Evolutionary conservation across 1,140 invertebrate genomes (phyloP).

Genomic region (Halesus radiatus): DNA sequence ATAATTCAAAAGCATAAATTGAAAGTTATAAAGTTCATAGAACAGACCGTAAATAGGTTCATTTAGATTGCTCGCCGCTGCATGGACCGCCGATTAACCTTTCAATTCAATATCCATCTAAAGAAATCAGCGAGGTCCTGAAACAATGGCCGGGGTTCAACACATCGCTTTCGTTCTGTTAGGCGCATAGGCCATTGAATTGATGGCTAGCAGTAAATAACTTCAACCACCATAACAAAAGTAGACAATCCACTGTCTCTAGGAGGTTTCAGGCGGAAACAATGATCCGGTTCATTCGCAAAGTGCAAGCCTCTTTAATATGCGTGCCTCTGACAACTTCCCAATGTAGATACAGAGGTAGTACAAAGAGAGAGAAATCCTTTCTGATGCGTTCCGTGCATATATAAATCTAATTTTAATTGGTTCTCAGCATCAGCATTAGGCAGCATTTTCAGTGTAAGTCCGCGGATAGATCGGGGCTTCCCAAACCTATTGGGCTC

Average conservation of each 20-base stretch:
- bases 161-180: not conserved
- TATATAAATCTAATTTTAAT: conserved; percentile 37
- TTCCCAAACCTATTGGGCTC: too few species aligned
- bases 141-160: conserved; percentile 19
- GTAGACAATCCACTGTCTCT: not conserved
- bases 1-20: conserved; percentile 17
- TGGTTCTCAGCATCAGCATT: conserved; percentile 7
- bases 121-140: conserved; percentile 20
- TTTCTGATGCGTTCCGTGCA: not conserved
- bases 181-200: conserved; percentile 1
- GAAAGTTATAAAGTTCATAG: conserved; percentile 24
- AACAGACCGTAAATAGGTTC: not conserved
- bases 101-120: conserved; percentile 38
- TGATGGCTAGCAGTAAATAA: not conserved
- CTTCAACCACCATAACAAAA: not conserved
- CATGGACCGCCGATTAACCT: conserved; percentile 29
- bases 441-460: conserved; percentile 25
- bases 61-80: not conserved
- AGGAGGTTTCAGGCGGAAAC: too few species aligned
- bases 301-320: conserved; percentile 10
- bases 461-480: not conserved
- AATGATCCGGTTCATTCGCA: not conserved
- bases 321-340: not conserved
- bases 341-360: not conserved
- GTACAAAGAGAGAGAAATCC: conserved; percentile 16